These are phyloP conservation scores for Microtus oregoni DNA, from an alignment of 2,113 vertebrate genomes.

Conservation along the genomic window DNA sequence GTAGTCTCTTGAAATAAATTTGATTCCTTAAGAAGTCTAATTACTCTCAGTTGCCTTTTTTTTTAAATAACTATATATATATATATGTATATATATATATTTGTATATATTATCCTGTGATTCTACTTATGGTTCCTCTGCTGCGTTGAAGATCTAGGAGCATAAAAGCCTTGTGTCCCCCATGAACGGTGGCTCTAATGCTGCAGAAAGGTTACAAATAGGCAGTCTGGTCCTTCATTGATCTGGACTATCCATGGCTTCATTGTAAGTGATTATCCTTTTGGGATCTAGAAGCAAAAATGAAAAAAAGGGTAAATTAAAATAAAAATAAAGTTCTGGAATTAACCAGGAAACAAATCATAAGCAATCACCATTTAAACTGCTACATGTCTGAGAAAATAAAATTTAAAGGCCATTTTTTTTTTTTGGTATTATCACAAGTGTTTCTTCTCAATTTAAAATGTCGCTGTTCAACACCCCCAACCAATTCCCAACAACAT, in stretches of 20 bases:
- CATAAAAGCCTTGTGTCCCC: constrained; percentile 88
- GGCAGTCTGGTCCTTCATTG: constrained; percentile 92
- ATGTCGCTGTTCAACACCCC: neutral
- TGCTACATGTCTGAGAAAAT: neutral
- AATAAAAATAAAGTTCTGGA: constrained; percentile 27
- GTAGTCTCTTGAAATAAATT: constrained; percentile 89
- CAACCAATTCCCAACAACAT: neutral
- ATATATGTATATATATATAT: constrained; percentile 86
- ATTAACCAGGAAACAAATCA: constrained; percentile 22
- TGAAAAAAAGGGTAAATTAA: constrained; percentile 18
- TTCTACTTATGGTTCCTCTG: constrained; percentile 90
- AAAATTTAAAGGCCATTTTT: constrained; percentile 49
- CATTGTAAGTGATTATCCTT: constrained; percentile 95
- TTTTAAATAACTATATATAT: constrained; percentile 90
- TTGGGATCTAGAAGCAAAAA: constrained; percentile 91
- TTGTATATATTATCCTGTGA: constrained; percentile 91
- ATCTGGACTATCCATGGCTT: constrained; percentile 95
- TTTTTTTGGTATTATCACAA: constrained; percentile 33
- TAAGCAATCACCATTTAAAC: neutral
- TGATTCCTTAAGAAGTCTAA: constrained; percentile 90
- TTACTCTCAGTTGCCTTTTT: constrained; percentile 88
- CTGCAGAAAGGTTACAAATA: constrained; percentile 90
- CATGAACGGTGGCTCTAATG: constrained; percentile 90
- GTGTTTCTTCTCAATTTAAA: neutral
- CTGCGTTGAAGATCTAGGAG: constrained; percentile 89